A percentile compares a stretch with the other conserved stretches of the same genome.
These are phyloP conservation scores for human DNA, from an alignment of 2,113 vertebrate species.

Conservation along the genomic window GRCh38 chr1:217432001-217432500, in stretches of 20 bases:
- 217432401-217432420: neutral
- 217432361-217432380: neutral
- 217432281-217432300: conserved; percentile 67
- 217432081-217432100: too few species aligned
- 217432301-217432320: neutral
- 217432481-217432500: neutral
- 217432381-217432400: neutral
- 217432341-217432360: conserved; percentile 61
- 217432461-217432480: neutral
- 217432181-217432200: neutral
- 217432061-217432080: too few species aligned
- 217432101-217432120: too few species aligned
- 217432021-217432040: neutral
- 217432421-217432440: neutral
- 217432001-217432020: neutral
- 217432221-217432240: neutral
- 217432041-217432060: neutral
- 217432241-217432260: neutral
- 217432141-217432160: neutral
- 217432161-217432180: neutral
- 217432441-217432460: neutral
- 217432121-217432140: neutral
- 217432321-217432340: neutral
- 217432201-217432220: neutral
- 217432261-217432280: conserved; percentile 77